A percentile compares a stretch with the other conserved stretches of the same genome.
These are phyloP conservation scores for Prionailurus bengalensis DNA, from an alignment of 2,113 vertebrate genomes.

Conservation along the genomic window DNA sequence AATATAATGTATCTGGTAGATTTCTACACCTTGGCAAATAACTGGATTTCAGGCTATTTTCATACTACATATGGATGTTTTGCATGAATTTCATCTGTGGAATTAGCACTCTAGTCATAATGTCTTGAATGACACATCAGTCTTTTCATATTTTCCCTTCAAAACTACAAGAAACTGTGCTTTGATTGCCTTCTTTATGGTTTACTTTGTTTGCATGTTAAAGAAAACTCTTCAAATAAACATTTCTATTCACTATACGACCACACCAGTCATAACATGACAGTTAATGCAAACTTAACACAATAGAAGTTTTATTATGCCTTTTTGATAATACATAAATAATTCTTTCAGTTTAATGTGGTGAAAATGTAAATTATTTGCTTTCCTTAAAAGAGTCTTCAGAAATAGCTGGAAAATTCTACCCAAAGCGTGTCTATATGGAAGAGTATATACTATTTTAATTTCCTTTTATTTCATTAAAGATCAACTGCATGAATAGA, in stretches of 20 bases:
- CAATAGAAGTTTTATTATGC: neutral
- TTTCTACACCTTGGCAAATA: conserved; percentile 5
- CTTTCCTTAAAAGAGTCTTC: conserved; percentile 47
- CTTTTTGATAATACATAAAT: neutral
- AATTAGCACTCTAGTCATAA: neutral
- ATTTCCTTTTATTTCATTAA: conserved; percentile 39
- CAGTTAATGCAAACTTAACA: neutral
- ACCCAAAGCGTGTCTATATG: neutral
- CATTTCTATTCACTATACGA: neutral
- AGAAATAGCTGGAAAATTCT: conserved; percentile 3
- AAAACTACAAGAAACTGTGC: neutral
- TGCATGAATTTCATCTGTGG: neutral
- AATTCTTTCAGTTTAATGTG: neutral
- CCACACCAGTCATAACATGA: neutral
- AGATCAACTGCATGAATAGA: conserved; percentile 1
- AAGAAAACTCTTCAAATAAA: neutral
- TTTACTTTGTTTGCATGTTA: conserved; percentile 34
- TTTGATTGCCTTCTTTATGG: conserved; percentile 4
- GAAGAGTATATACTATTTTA: neutral
- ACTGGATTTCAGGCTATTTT: neutral
- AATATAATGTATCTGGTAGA: neutral
- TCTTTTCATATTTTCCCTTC: neutral
- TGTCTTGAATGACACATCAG: neutral
- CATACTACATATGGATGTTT: neutral
- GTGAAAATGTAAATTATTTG: neutral